Base-by-base conservation (phyloP, 2,888 invertebrate genomes). In the Bugula neritina region DNA sequence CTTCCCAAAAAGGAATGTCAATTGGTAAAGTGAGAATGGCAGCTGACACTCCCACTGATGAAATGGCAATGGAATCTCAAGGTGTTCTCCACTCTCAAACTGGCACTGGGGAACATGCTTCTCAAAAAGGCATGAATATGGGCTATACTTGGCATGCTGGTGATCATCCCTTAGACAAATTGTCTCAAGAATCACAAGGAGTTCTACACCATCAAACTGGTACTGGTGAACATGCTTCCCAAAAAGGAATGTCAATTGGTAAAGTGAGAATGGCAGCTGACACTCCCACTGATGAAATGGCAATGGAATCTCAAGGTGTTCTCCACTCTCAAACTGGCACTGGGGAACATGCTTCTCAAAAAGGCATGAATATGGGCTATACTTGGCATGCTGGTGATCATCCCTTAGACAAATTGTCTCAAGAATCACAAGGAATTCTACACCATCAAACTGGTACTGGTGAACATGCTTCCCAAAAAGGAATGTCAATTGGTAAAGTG, bases 281-380 rank as follows among this genome's bases (percentile, higher is more conserved):
- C 17, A n/a, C 25, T 1, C 25, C 21, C 3, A 5, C 21, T n/a
- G 54, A 43, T 10, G 21, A 1, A 3, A 52, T 71, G 71, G n/a
- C 25, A 17, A 52, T 54, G 27, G 71, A 71, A 13, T 25, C 52
- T 17, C 71, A 71, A 29, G 71, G 71, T 29, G 31, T 71, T n/a
- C 71, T 71, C 13, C 35, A 70, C 29, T 21, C 27, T 13, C 54
- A 54, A 52, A 71, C 31, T 21, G 54, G 52, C n/a, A 54, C 52
- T 13, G 54, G 54, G 17, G 27, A 70, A 23, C 63, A 63, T 13
- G 63, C 63, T 5, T 29, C 63, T 29, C 63, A 63, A n/a, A 63
- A 63, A 63, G 63, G 63, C 1, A 63, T 63, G 63, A 13, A 3
- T 63, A 31, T 63, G 27, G 63, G 63, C 5, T 13, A 55, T 13